Evolutionary conservation across 2,113 vertebrate genomes (phyloP).

Genomic region (Regulus satrapa): DNA sequence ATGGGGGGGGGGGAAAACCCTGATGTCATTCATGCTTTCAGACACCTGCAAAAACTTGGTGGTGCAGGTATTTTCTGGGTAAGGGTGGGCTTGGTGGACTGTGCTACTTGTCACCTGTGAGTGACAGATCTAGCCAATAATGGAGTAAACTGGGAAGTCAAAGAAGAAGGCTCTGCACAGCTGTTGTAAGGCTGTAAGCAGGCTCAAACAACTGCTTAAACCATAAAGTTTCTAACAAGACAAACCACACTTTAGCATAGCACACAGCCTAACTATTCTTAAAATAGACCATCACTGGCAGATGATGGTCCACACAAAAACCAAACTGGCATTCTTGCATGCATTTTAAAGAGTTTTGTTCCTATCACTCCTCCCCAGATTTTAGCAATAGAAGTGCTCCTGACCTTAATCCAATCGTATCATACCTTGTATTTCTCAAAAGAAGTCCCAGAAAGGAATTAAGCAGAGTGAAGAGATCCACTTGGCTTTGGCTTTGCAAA

Average conservation of each 20-base stretch:
- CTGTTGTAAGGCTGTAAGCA: not conserved
- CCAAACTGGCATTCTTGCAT: not conserved
- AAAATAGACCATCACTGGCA: not conserved
- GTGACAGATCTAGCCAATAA: not conserved
- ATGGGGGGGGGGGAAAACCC: not conserved
- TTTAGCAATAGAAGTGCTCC: not conserved
- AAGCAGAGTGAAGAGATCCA: not conserved
- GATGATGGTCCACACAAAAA: not conserved
- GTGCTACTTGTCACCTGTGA: not conserved
- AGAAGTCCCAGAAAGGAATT: not conserved
- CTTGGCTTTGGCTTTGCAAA: not conserved
- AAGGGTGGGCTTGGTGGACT: not conserved
- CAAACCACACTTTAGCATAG: not conserved
- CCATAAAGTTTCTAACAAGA: not conserved
- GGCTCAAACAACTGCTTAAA: not conserved
- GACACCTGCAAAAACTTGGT: not conserved
- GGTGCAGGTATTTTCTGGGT: not conserved
- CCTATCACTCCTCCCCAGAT: not conserved
- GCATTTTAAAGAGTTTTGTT: not conserved
- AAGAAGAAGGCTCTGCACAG: not conserved
- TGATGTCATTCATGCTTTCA: not conserved
- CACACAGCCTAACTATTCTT: not conserved
- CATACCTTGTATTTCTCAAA: not conserved
- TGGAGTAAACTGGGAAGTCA: not conserved
- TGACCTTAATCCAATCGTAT: not conserved